A percentile compares a stretch with the other conserved stretches of the same genome.
phyloP scores from a whole-genome alignment of 2,888 invertebrate species.

The Panorpa germanica region DNA sequence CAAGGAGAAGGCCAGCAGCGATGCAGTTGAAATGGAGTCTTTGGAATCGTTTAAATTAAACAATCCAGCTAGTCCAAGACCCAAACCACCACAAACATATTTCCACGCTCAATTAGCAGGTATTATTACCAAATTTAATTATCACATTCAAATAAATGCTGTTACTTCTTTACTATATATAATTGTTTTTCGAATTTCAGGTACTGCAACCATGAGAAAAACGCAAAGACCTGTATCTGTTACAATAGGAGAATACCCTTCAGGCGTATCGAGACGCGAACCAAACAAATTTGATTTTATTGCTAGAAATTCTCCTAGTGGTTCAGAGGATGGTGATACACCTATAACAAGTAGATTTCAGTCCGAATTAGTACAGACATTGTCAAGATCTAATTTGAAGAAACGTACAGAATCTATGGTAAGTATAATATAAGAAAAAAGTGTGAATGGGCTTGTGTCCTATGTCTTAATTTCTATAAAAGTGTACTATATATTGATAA shows the following conservation, averaged over 20 bases:
- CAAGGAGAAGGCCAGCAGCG: slow-evolving; percentile 21
- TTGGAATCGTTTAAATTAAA: slow-evolving; percentile 55
- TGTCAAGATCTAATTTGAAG: slow-evolving; percentile 57
- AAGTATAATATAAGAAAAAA: slow-evolving; percentile 17
- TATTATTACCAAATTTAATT: too few species aligned
- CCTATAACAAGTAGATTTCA: slow-evolving; percentile 47
- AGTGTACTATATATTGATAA: too few species aligned
- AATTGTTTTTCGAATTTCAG: too few species aligned
- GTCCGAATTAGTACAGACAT: slow-evolving; percentile 52
- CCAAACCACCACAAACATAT: slow-evolving; percentile 50
- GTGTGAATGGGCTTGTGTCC: too few species aligned
- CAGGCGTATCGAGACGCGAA: slow-evolving; percentile 33
- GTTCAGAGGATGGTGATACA: slow-evolving; percentile 26
- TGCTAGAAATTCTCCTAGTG: slow-evolving; percentile 20
- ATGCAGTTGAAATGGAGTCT: slow-evolving; percentile 54
- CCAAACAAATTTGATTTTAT: slow-evolving; percentile 58
- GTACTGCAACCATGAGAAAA: slow-evolving; percentile 35
- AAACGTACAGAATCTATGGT: slow-evolving; percentile 49
- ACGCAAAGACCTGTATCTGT: slow-evolving; percentile 41
- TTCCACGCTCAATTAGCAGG: slow-evolving; percentile 37
- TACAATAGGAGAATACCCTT: slow-evolving; percentile 49
- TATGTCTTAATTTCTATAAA: too few species aligned
- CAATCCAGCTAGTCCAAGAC: slow-evolving; percentile 36
- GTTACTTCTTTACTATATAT: too few species aligned
- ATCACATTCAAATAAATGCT: too few species aligned